These are phyloP conservation scores for Diaphora mendica DNA, from an alignment of 2,888 invertebrate genomes.

Conservation along the genomic window DNA sequence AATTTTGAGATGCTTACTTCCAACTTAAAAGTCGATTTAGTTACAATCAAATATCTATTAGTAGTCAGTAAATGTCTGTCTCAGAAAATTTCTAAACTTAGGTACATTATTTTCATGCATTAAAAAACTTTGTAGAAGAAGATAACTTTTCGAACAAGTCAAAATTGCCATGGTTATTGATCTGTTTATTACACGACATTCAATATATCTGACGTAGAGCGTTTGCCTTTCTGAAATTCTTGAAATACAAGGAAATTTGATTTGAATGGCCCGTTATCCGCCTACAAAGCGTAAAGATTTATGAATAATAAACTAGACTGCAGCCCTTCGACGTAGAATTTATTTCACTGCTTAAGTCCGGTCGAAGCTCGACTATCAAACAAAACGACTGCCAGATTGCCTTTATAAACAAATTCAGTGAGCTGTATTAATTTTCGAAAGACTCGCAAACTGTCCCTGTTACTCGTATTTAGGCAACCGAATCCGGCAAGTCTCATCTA, in stretches of 20 bases:
- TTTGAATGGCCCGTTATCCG: constrained; percentile 45
- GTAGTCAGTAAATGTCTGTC: not conserved
- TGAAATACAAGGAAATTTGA: constrained; percentile 44
- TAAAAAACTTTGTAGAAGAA: constrained; percentile 14
- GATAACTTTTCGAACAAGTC: not conserved
- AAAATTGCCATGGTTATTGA: not conserved
- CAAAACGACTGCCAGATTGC: constrained; percentile 47
- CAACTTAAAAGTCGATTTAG: constrained; percentile 9
- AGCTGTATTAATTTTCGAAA: constrained; percentile 40
- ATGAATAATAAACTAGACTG: constrained; percentile 53
- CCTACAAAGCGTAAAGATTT: constrained; percentile 51
- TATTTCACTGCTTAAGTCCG: constrained; percentile 46
- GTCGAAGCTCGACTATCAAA: constrained; percentile 49
- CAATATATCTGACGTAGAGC: constrained; percentile 23
- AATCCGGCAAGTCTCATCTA: constrained; percentile 50
- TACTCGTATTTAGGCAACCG: constrained; percentile 35
- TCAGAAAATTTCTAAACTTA: constrained; percentile 8
- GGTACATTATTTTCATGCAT: constrained; percentile 10
- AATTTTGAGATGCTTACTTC: not conserved
- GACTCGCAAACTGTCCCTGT: constrained; percentile 42
- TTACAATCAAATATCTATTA: constrained; percentile 6
- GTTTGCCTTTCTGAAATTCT: constrained; percentile 39
- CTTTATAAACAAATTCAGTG: constrained; percentile 47
- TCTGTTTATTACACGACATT: constrained; percentile 8
- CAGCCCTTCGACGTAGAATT: constrained; percentile 49